Percentiles rank a stretch among this genome's conserved stretches.
phyloP scores from a whole-genome alignment of 2,113 vertebrate genomes.

The Nothocercus nigrocapillus region DNA sequence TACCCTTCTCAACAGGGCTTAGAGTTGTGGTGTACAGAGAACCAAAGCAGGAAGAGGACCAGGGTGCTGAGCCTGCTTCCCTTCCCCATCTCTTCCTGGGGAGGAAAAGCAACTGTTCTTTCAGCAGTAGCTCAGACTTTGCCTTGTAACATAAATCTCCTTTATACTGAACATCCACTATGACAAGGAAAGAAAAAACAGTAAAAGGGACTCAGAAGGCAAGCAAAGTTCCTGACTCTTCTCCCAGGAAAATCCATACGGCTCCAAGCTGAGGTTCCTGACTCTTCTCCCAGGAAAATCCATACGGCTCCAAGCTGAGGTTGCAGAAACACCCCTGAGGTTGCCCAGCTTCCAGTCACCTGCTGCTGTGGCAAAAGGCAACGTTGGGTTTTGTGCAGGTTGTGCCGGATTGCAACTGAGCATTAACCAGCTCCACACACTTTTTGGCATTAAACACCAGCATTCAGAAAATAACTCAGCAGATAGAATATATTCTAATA shows the following conservation, averaged over 20 bases:
- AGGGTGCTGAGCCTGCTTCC: background rate
- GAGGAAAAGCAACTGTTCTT: background rate
- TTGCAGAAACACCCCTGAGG: background rate
- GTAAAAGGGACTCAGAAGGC: background rate
- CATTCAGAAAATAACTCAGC: background rate
- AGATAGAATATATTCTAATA: background rate
- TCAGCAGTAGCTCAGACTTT: background rate
- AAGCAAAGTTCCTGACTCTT: rapidly evolving
- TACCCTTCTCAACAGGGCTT: background rate
- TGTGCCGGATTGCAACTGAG: background rate
- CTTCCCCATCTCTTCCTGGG: background rate
- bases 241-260: background rate
- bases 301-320: background rate
- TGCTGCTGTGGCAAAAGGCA: background rate
- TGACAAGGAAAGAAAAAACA: background rate
- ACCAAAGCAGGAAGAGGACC: background rate
- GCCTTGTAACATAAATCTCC: background rate
- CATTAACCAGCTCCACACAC: background rate
- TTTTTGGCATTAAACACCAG: background rate
- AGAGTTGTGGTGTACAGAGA: background rate
- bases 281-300: background rate
- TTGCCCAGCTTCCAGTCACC: background rate
- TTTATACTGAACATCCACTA: background rate
- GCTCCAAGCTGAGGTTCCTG: too few relatives aligned
- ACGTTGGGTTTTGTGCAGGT: background rate